Evolutionary conservation across 1,140 invertebrate species (phyloP).

Genomic region (Lepeophtheirus salmonis): DNA sequence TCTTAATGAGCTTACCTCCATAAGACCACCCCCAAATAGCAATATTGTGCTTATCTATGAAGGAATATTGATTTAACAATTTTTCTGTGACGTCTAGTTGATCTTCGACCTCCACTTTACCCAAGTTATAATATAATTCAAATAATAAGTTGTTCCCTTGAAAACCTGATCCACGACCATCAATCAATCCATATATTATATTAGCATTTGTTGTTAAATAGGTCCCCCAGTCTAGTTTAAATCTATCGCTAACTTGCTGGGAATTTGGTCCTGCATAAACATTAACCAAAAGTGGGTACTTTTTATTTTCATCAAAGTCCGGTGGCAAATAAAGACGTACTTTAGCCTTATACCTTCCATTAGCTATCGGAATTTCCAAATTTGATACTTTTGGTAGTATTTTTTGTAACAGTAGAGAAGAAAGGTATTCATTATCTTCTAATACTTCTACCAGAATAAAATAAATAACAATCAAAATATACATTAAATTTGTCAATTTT

Average conservation of each 20-base stretch:
- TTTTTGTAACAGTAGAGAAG: neutral
- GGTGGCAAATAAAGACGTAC: slow-evolving; percentile 9
- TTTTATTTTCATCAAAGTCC: slow-evolving; percentile 12
- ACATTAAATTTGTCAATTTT: neutral
- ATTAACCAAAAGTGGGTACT: slow-evolving; percentile 62
- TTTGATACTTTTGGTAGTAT: slow-evolving; percentile 21
- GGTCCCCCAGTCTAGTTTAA: slow-evolving; percentile 47
- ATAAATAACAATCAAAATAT: neutral
- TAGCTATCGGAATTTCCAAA: slow-evolving; percentile 22
- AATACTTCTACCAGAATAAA: neutral
- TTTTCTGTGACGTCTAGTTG: slow-evolving; percentile 52
- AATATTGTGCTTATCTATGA: slow-evolving; percentile 48
- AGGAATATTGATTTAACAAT: slow-evolving; percentile 62
- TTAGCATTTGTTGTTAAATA: slow-evolving; percentile 62
- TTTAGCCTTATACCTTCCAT: slow-evolving; percentile 38
- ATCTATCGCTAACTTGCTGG: slow-evolving; percentile 53
- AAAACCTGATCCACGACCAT: slow-evolving; percentile 69
- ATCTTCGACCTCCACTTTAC: slow-evolving; percentile 34
- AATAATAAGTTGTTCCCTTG: slow-evolving; percentile 64
- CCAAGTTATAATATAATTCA: slow-evolving; percentile 31
- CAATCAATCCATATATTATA: slow-evolving; percentile 66
- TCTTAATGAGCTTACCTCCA: slow-evolving; percentile 50
- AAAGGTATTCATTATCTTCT: slow-evolving; percentile 20
- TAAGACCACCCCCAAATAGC: slow-evolving; percentile 80
- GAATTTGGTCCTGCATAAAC: slow-evolving; percentile 77